Conservation (phyloP, 2,797 vertebrate genomes). For the Pelobates cultripes region DNA sequence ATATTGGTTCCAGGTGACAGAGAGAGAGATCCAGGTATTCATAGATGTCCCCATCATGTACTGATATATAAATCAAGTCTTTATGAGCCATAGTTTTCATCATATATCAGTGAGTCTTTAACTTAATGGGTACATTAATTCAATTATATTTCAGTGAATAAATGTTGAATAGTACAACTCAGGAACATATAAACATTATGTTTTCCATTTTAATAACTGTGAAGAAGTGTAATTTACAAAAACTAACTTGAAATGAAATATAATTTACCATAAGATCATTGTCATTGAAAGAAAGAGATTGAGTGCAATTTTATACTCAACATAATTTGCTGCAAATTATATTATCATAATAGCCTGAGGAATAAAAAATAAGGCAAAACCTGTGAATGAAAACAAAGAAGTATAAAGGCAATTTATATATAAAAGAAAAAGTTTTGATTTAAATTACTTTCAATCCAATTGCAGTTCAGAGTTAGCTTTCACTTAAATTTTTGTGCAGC, state of each 20-base stretch:
- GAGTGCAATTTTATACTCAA: not conserved
- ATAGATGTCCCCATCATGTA: too few relatives aligned
- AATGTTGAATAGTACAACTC: not conserved
- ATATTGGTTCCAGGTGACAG: too few relatives aligned
- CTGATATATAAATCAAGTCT: too few relatives aligned
- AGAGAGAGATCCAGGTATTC: too few relatives aligned
- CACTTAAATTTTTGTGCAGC: too few relatives aligned
- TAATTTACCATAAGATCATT: not conserved
- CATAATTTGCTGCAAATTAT: not conserved
- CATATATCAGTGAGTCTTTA: too few relatives aligned
- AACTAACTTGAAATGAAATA: not conserved
- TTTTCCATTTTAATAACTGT: not conserved
- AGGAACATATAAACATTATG: not conserved
- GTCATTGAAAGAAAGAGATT: not conserved
- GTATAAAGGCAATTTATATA: too few relatives aligned
- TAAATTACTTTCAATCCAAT: too few relatives aligned
- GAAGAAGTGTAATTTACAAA: not conserved
- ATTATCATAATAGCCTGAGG: conserved; percentile 29
- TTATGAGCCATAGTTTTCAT: too few relatives aligned
- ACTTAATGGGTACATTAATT: too few relatives aligned
- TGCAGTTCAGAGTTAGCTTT: too few relatives aligned
- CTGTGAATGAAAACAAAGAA: conserved; percentile 25
- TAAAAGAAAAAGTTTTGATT: too few relatives aligned
- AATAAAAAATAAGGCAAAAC: conserved; percentile 16
- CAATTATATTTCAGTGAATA: not conserved